Evolutionary conservation across 2,888 invertebrate species (phyloP).

Genomic region (Trichogramma dendrolimi): DNA sequence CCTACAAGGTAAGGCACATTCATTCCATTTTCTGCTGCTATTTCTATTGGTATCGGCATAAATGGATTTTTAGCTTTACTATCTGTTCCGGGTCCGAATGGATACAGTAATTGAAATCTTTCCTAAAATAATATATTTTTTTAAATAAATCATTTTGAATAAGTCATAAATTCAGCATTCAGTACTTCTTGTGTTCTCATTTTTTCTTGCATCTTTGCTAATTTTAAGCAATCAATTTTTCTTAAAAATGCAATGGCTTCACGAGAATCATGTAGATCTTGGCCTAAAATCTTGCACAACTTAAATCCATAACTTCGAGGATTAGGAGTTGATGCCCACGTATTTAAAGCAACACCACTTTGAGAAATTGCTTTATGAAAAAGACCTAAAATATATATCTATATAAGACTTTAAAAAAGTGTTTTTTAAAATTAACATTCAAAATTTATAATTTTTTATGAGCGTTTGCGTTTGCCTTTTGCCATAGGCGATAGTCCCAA

Average conservation of each 20-base stretch:
- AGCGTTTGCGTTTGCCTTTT: constrained; percentile 19
- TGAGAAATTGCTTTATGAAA: constrained; percentile 41
- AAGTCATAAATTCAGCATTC: not conserved
- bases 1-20: constrained; percentile 56
- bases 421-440: not conserved
- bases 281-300: constrained; percentile 33
- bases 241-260: constrained; percentile 36
- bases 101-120: constrained; percentile 24
- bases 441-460: no score
- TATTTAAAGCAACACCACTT: constrained; percentile 36
- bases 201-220: constrained; percentile 40
- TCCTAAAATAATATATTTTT: constrained; percentile 28
- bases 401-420: not conserved
- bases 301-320: constrained; percentile 28
- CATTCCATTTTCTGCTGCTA: constrained; percentile 40
- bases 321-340: constrained; percentile 33
- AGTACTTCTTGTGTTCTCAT: constrained; percentile 32
- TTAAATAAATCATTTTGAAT: not conserved
- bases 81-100: constrained; percentile 33
- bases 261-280: constrained; percentile 30
- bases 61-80: constrained; percentile 30
- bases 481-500: constrained; percentile 34
- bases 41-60: constrained; percentile 42
- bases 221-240: constrained; percentile 34
- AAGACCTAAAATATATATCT: constrained; percentile 33